Evolutionary conservation across 2,888 invertebrate genomes (phyloP), one percentile per base, ranked within the genome.

Genomic region (Alloplasta piceator): DNA sequence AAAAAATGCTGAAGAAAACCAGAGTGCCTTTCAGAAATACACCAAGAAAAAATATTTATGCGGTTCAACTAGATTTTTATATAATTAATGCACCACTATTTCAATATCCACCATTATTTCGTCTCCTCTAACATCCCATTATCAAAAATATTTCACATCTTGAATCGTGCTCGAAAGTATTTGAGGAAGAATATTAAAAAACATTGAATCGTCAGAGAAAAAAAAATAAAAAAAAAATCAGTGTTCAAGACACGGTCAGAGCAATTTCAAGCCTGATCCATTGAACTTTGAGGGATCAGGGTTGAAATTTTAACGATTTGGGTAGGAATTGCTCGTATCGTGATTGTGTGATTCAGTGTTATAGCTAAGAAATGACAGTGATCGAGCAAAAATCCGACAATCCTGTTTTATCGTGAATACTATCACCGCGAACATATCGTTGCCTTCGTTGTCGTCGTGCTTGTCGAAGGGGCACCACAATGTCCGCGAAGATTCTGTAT

Each of bases 301-400:
- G 10, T 48, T 48, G 12, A n/a, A 48, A 10, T 1, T 48, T 12
- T n/a, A 12, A 10, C 48, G 10, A 48, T 10, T 10, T 48, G 12
- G 12, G 5, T n/a, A n/a, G 12, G 48, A 48, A 48, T 12, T 5
- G 1, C 48, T 10, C 10, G 12, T 48, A 48, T 48, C 48, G 10
- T 12, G 48, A n/a, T 10, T 52, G 14, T 52, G 14, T 52, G 14
- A 26, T 26, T 26, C 3, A 26, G 26, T 26, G 26, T 26, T 52
- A 12, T 14, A 52, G 6, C 12, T 5, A 5, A 50, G 50, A 46
- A 36, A 58, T 72, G 80, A 80, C 76, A 72, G 76, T 76, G 72
- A 80, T 76, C 48, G 80, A 80, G 67, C 48, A 72, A 80, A 75
- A 76, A 76, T 72, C 16, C 56, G 7, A 41, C n/a, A 56, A 67